These are phyloP conservation scores for Ferrisia virgata DNA, from an alignment of 2,888 invertebrate genomes.

Conservation along the genomic window DNA sequence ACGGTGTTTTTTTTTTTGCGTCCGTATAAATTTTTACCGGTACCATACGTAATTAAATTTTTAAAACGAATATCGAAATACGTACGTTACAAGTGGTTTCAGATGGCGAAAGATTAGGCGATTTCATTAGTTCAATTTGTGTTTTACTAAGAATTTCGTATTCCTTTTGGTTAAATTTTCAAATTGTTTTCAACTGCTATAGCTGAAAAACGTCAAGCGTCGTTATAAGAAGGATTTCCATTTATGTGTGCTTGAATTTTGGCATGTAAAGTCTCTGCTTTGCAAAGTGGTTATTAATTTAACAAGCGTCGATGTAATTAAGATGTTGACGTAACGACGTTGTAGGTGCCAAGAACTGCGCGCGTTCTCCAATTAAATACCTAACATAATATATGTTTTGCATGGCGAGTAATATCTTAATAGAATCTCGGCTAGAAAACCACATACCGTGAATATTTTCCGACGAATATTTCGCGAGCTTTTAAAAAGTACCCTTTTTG, in stretches of 20 bases:
- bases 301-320: neutral
- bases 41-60: neutral
- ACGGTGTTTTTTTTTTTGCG: no score
- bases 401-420: neutral
- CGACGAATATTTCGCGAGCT: neutral
- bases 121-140: neutral
- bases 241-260: neutral
- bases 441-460: neutral
- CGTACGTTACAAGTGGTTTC: neutral
- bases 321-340: neutral
- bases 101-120: neutral
- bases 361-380: neutral
- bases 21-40: neutral
- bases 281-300: neutral
- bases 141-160: neutral
- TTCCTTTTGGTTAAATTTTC: neutral
- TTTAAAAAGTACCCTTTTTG: neutral
- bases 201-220: neutral
- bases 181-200: neutral
- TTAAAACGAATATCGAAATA: neutral
- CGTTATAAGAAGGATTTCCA: neutral
- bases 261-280: neutral
- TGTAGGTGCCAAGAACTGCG: neutral
- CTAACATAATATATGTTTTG: neutral
- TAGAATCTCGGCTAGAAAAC: neutral